Evolutionary conservation across 2,888 invertebrate genomes (phyloP), one percentile per base, ranked within the genome.

Genomic region (Toxonevra muliebris): DNA sequence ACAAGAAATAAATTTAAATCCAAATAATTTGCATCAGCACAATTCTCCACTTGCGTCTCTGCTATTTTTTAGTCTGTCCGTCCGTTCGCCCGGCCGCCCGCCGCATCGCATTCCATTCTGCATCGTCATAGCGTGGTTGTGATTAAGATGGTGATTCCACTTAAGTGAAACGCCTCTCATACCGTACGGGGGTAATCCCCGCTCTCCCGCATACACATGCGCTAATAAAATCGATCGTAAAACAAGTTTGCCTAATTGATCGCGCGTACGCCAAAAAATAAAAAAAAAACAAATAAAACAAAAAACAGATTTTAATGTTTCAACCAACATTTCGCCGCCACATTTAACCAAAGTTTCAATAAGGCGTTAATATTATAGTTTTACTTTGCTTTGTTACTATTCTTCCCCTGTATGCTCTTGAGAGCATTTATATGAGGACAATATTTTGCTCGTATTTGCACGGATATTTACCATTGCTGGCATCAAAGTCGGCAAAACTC

Each of bases 161-260:
- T 48, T 48, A 48, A 48, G 48, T 48, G 13, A 15, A 48, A 48
- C 48, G 15, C 71, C 68, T 68, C 71, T 71, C 66, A 61, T 58
- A 54, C 30, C 30, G 30, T 30, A 30, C 30, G 30, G 30, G 30
- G 30, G 30, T 30, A 30, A 30, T 30, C 30, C 30, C 30, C 7
- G 30, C 30, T 30, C 30, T 30, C 30, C 30, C 62, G 11, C 57
- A 54, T 60, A 61, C 40, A 48, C 63, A 53, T 63, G 15, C 61
- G 75, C 75, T 80, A 81, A 82, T 82, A 81, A 82, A 82, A 82
- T 78, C 76, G 82, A 80, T 82, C 80, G 82, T 82, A 82, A 82
- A 82, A 82, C 82, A 82, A 82, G 81, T 82, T 81, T 80, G 78
- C 80, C 82, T 82, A 82, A 82, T 82, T 82, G 82, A 82, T 82